Evolutionary conservation across 2,888 invertebrate genomes (phyloP), one percentile per base, ranked within the genome.

Genomic region (Invenusta paracnida): DNA sequence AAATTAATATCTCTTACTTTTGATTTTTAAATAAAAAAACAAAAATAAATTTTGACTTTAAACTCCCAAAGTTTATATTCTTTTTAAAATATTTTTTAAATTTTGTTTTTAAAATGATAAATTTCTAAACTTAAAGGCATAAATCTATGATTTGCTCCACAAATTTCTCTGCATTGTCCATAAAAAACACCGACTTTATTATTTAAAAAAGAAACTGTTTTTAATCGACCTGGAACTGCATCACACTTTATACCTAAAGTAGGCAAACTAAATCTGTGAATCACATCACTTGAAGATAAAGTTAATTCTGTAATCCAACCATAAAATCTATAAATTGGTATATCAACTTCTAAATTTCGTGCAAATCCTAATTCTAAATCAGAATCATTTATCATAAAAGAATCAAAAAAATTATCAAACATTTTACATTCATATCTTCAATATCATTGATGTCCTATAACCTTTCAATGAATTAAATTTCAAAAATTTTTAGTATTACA

Each of bases 121-220:
- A 93, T 93, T 86, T 90, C 89, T 83, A 90, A 84, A 83, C 86
- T 88, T 93, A 95, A 94, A 31, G 94, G 95, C 92, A 95, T 95
- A 93, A 95, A 95, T 87, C 94, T 94, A 91, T 95, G 94, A 91
- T 95, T 95, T 85, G 94, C 93, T 0, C 95, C 95, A 92, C 95
- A 95, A 92, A 95, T 95, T 93, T 95, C 94, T 88, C 94, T 95
- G 90, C 95, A 95, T 93, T 95, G 94, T 0, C 94, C 94, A 91
- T 92, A 95, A 91, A 93, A 94, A 90, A 94, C 89, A 79, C 94
- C 94, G 0, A 94, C 93, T 0, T 93, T 93, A 88, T 93, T 94
- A 89, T 93, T 92, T 89, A 92, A 92, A 90, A 94, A 93, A 89
- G 92, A 93, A 83, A 89, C 92, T 92, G 91, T 91, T 87, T 92